Evolutionary conservation across 2,113 vertebrate species (phyloP).

Genomic region (Otolemur garnettii): DNA sequence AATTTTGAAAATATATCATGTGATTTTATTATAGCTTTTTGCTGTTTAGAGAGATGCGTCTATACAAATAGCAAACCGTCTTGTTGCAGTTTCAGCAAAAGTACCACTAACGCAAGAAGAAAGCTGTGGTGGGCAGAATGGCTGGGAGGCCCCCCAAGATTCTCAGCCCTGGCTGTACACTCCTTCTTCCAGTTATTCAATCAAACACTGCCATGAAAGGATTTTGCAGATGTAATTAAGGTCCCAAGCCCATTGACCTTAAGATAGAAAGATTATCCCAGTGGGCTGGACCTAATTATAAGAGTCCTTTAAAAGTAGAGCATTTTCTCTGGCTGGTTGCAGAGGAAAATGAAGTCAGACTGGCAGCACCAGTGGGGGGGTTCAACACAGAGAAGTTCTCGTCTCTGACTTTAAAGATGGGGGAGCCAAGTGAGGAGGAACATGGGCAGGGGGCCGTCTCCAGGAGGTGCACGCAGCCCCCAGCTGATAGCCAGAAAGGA

Average conservation of each 20-base stretch:
- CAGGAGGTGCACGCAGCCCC: neutral
- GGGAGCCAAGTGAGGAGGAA: neutral
- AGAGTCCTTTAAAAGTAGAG: neutral
- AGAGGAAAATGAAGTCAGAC: slow-evolving; percentile 3
- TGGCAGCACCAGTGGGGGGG: neutral
- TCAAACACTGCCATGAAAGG: neutral
- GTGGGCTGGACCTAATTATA: neutral
- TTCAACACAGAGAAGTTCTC: neutral
- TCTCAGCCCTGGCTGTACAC: neutral
- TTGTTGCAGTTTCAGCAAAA: neutral
- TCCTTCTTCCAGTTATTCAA: neutral
- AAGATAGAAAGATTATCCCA: neutral
- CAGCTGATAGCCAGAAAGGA: neutral
- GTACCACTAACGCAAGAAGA: neutral
- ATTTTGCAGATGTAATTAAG: slow-evolving; percentile 18
- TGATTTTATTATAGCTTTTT: neutral
- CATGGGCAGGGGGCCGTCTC: neutral
- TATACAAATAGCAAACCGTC: neutral
- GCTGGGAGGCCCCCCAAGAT: neutral
- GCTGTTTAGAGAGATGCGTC: neutral
- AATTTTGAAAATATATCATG: slow-evolving; percentile 17
- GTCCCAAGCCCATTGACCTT: neutral
- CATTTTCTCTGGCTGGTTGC: slow-evolving; percentile 1
- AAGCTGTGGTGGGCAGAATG: neutral
- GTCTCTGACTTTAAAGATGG: neutral